Conservation (phyloP, 1,140 invertebrate genomes). For the Coboldia fuscipes region DNA sequence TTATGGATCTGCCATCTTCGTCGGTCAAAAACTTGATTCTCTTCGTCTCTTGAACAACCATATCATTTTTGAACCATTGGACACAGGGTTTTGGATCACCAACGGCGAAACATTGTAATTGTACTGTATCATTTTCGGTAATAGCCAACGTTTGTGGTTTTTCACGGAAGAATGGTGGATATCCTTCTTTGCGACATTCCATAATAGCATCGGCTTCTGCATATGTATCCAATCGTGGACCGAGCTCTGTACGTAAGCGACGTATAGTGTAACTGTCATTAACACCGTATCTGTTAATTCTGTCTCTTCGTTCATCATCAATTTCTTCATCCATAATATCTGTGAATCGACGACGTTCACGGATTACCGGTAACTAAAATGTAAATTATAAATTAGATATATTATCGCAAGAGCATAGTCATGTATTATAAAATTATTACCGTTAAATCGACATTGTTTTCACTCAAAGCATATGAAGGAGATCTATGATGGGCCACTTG, state of each 20-base stretch:
- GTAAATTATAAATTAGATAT: too few species aligned
- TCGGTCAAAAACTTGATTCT: conserved; percentile 55
- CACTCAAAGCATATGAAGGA: conserved; percentile 39
- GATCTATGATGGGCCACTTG: conserved; percentile 61
- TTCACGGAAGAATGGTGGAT: conserved; percentile 59
- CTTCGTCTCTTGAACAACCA: conserved; percentile 57
- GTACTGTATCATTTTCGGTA: conserved; percentile 50
- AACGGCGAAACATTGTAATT: conserved; percentile 65
- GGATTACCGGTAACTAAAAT: conserved; percentile 56
- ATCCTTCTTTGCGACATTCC: conserved; percentile 55
- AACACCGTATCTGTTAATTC: conserved; percentile 55
- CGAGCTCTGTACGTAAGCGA: conserved; percentile 59
- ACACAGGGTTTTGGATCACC: conserved; percentile 75
- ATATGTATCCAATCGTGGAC: conserved; percentile 54
- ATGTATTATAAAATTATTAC: conserved; percentile 26
- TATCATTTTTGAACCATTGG: conserved; percentile 93
- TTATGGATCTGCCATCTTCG: conserved; percentile 51
- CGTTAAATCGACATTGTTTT: conserved; percentile 50
- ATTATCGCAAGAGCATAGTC: too few species aligned
- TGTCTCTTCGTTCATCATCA: conserved; percentile 63
- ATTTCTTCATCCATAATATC: conserved; percentile 94
- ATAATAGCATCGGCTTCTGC: conserved; percentile 66
- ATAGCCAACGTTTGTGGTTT: conserved; percentile 61
- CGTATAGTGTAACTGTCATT: conserved; percentile 45
- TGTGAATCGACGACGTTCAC: conserved; percentile 74